These are phyloP conservation scores for Ophion ventricosus DNA, from an alignment of 2,888 invertebrate species.

Conservation along the genomic window DNA sequence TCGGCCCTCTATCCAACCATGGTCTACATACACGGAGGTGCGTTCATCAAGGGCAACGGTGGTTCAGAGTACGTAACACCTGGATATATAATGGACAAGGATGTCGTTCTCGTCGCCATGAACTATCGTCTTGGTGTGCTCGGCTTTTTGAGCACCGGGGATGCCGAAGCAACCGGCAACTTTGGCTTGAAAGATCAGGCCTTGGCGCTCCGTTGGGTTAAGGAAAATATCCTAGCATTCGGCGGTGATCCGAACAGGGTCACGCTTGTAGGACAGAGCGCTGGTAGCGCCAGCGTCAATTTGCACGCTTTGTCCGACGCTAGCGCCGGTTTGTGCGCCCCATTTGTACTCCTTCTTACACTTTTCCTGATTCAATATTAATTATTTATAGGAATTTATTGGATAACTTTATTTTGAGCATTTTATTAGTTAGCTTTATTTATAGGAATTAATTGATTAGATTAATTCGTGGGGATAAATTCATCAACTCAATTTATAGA, in stretches of 20 bases:
- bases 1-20: conserved; percentile 67
- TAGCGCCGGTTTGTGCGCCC: conserved; percentile 53
- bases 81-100: conserved; percentile 70
- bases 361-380: background rate
- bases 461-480: too few relatives aligned
- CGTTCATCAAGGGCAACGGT: conserved; percentile 60
- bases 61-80: conserved; percentile 60
- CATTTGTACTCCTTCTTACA: background rate
- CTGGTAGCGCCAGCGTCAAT: conserved; percentile 68
- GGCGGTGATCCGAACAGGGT: conserved; percentile 69
- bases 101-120: conserved; percentile 69
- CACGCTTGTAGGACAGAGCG: conserved; percentile 69
- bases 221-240: conserved; percentile 65
- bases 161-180: conserved; percentile 70
- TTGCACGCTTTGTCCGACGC: conserved; percentile 65
- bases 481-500: too few relatives aligned
- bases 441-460: too few relatives aligned
- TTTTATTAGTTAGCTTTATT: too few relatives aligned
- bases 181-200: conserved; percentile 72
- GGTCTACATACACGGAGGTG: conserved; percentile 71
- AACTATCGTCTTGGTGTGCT: conserved; percentile 73
- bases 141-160: conserved; percentile 71
- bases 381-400: background rate
- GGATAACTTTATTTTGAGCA: too few relatives aligned
- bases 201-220: conserved; percentile 70